Percentiles rank a stretch among this genome's conserved stretches.
These are phyloP conservation scores for Calidris pugnax DNA, from an alignment of 2,113 vertebrate species.

Conservation along the genomic window DNA sequence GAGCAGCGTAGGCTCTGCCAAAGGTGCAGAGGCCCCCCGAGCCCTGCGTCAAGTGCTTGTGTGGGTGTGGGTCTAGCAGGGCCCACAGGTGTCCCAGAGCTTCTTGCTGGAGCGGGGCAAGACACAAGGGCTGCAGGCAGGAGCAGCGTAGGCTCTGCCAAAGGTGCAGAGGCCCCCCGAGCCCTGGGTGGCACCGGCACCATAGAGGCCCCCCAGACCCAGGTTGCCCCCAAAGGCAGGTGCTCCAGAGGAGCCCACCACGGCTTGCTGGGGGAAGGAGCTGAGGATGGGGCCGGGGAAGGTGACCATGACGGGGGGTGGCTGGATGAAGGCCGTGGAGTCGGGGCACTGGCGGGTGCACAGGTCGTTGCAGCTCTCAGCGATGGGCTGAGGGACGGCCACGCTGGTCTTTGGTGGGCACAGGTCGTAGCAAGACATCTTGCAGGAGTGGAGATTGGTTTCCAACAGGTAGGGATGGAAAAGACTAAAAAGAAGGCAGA, in stretches of 20 bases:
- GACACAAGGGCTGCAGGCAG: not conserved
- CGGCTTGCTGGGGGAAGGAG: slow-evolving; percentile 11
- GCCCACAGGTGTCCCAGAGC: not conserved
- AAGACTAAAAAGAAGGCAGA: rapidly evolving
- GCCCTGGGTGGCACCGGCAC: not conserved
- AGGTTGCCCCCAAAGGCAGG: not conserved
- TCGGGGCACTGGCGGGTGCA: not conserved
- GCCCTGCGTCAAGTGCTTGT: too few species aligned
- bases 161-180: not conserved
- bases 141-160: not conserved
- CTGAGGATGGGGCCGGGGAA: slow-evolving; percentile 26
- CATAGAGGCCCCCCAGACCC: not conserved
- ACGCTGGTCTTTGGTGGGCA: not conserved
- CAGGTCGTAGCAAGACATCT: not conserved
- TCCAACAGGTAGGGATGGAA: not conserved
- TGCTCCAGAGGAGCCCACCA: not conserved
- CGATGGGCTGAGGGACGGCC: not conserved
- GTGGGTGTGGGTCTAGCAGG: not conserved
- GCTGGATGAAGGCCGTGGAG: not conserved
- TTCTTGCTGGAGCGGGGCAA: not conserved
- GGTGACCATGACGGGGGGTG: not conserved
- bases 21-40: not conserved
- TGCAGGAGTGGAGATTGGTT: rapidly evolving
- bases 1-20: not conserved
- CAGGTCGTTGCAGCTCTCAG: not conserved